These are phyloP conservation scores for Catharus bicknelli DNA, from an alignment of 2,113 vertebrate species.

Conservation along the genomic window DNA sequence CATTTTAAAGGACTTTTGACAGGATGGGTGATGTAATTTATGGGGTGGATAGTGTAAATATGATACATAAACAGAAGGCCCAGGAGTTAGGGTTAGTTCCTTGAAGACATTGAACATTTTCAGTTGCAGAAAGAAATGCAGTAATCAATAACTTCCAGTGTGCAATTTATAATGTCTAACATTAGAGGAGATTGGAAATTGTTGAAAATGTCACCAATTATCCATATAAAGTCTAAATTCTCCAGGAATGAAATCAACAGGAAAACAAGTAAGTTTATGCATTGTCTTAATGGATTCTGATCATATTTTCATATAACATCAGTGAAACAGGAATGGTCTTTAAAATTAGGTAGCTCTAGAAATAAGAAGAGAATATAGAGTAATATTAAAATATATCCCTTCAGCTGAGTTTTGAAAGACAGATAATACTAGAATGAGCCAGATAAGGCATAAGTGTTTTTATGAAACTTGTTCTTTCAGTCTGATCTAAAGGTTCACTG, in stretches of 20 bases:
- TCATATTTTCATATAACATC: neutral
- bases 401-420: neutral
- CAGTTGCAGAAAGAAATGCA: neutral
- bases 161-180: conserved; percentile 47
- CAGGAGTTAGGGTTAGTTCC: neutral
- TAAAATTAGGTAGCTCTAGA: neutral
- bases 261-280: neutral
- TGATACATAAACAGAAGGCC: neutral
- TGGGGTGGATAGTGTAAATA: neutral
- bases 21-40: neutral
- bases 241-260: conserved; percentile 5
- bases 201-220: conserved; percentile 59
- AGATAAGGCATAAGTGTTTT: neutral
- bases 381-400: neutral
- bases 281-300: neutral
- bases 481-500: neutral
- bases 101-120: neutral
- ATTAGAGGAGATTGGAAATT: conserved; percentile 22
- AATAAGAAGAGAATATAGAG: neutral
- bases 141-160: neutral
- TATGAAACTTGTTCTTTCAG: neutral
- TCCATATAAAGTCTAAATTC: conserved; percentile 22
- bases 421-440: neutral
- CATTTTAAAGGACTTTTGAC: neutral
- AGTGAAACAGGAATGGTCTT: conserved; percentile 16